Base-by-base conservation (phyloP, 2,888 invertebrate species). In the Anthophora plumipes region DNA sequence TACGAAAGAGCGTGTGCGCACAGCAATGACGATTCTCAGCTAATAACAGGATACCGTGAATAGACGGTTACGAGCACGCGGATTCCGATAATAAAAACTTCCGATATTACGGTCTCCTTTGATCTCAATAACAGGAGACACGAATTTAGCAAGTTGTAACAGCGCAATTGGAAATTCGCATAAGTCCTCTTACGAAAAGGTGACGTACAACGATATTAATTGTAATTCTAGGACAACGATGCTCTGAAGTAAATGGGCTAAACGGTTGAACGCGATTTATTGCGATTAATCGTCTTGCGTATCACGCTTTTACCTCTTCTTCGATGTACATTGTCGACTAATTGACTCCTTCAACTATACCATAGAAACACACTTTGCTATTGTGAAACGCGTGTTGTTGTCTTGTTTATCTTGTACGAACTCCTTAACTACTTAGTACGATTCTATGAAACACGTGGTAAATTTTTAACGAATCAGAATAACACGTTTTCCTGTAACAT, bases 31-130 rank as follows among this genome's bases (percentile, higher is more conserved):
- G 59, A 57, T 12, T 61, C 25, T 22, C 41, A 20, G 12, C 7
- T 83, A 85, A 85, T 80, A 83, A 80, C 86, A 85, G 79, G 77
- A 85, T 80, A 80, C 71, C 52, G 63, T 17, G 69, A 74, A 82
- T 73, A 71, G 61, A 59, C 37, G 66, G 66, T 78, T 85, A 46
- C 54, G 52, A 52, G 54, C 73, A 67, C 60, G 59, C n/a, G 22
- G 41, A 74, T 55, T 50, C 50, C 25, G 50, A 77, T 68, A 61
- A 83, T 64, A 50, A 59, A 14, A 11, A 57, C 46, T 63, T 74
- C 22, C 46, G 60, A 61, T 66, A 61, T 52, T 25, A 17, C 46
- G 43, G 41, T 52, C 37, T 59, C 22, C 17, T 59, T 37, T 54
- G 20, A 81, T 78, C 64, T 64, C 20, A 11, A 67, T 52, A 64